Evolutionary conservation across 2,113 vertebrate genomes (phyloP), one percentile per base, ranked within the genome.

Genomic region (Cavia aperea): DNA sequence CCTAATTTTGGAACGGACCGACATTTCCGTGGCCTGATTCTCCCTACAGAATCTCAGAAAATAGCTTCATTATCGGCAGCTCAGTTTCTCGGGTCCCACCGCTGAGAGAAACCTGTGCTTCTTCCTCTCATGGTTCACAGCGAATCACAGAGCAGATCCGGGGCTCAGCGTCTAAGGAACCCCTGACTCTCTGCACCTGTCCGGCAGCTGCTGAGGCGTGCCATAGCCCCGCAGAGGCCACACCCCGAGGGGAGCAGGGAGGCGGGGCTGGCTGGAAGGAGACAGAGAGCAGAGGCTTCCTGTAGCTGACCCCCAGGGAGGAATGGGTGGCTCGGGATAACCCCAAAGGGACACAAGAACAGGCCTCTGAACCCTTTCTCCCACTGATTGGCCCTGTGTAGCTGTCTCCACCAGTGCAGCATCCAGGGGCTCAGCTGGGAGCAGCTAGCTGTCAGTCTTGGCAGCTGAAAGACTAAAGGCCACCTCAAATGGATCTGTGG

Each of bases 191-290:
- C 63, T 82, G 66, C 13, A 0, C 33, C 66, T 66, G 15, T 4
- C 16, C 23, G 4, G 24, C 33, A 15, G 14, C 21, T 5, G 8
- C 26, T 1, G 2, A n/a, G 13, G 1, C 16, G 19, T 1, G 2
- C 49, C 15, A 5, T 18, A 66, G 88, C 24, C 60, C 14, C 4
- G 12, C 1, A 66, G 56, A 43, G 6, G 23, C 16, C 60, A 16
- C 26, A 13, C 5, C 2, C 29, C 19, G 43, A 46, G 33, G 73
- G 21, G 12, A 9, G 29, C 29, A 60, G 31, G 15, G 49, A 54
- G 31, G 23, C 29, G 19, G 12, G 51, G 7, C 49, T n/a, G 18
- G 29, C 36, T 36, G 60, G 36, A 77, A 36, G 23, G 66, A 78
- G 31, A 49, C 54, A 36, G 14, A 3, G 31, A 56, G 29, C 6